phyloP scores from a whole-genome alignment of 1,140 invertebrate genomes.

The Panagrolaimus sp. region DNA sequence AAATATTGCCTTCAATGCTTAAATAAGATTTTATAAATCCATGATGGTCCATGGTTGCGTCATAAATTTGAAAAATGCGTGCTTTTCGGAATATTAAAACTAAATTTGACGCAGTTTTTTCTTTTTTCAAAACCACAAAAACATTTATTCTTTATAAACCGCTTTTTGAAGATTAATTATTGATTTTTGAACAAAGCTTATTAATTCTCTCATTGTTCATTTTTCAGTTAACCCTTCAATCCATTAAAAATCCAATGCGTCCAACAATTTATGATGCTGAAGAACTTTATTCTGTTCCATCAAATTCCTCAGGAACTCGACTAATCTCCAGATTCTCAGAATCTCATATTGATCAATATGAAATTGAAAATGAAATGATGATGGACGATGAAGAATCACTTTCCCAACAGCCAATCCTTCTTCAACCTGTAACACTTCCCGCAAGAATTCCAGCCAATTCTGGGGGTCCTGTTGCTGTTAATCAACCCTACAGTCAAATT shows the following conservation, averaged over 20 bases:
- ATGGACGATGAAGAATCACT: background rate
- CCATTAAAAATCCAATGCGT: background rate
- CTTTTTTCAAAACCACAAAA: too few relatives aligned
- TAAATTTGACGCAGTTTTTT: too few relatives aligned
- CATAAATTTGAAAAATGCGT: too few relatives aligned
- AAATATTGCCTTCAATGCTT: too few relatives aligned
- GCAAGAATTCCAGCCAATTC: background rate
- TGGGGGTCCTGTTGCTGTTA: constrained; percentile 2
- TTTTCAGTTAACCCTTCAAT: constrained; percentile 1
- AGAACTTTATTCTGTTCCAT: background rate
- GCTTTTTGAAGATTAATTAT: too few relatives aligned
- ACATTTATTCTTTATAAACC: too few relatives aligned
- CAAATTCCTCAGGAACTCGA: background rate
- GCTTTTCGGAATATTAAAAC: too few relatives aligned
- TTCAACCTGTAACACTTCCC: background rate
- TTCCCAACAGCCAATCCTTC: background rate
- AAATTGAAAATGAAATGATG: too few relatives aligned
- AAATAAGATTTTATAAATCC: too few relatives aligned
- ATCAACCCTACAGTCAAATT: background rate
- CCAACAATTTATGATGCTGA: constrained; percentile 1
- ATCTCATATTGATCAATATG: background rate
- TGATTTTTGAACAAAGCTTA: too few relatives aligned
- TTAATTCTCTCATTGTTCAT: background rate
- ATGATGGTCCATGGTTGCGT: too few relatives aligned
- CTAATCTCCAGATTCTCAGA: constrained; percentile 1